A percentile compares a stretch with the other conserved stretches of the same genome.
phyloP scores from a whole-genome alignment of 2,113 vertebrate genomes.

The Alethe castanea region DNA sequence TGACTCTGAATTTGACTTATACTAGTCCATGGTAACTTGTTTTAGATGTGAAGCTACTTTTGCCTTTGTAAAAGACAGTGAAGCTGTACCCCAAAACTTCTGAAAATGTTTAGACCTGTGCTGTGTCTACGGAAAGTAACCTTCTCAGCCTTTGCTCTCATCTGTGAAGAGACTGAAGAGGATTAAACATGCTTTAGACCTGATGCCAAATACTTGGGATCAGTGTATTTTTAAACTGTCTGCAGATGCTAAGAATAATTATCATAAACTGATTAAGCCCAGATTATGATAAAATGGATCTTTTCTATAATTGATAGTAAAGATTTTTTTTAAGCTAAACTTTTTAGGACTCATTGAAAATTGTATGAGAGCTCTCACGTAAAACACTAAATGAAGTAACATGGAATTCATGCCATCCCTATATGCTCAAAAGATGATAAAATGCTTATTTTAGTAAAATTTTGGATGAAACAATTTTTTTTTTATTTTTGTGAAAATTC shows the following conservation, averaged over 20 bases:
- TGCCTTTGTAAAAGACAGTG: background rate
- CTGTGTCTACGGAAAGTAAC: background rate
- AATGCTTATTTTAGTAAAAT: background rate
- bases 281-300: background rate
- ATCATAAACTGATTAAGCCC: background rate
- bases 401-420: background rate
- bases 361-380: background rate
- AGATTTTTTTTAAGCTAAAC: background rate
- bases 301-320: background rate
- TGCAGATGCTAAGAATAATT: background rate
- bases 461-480: background rate
- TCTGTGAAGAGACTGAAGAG: background rate
- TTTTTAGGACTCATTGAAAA: background rate
- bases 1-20: background rate
- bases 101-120: background rate
- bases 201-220: background rate
- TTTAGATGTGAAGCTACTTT: background rate
- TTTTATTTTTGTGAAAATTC: background rate
- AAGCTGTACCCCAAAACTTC: background rate
- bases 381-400: background rate
- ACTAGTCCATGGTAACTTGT: background rate
- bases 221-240: background rate
- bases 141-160: background rate
- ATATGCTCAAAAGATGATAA: background rate
- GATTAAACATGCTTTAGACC: background rate